A percentile compares a stretch with the other conserved stretches of the same genome.
Conservation (phyloP, 2,113 vertebrate genomes). For the Xenopus borealis region DNA sequence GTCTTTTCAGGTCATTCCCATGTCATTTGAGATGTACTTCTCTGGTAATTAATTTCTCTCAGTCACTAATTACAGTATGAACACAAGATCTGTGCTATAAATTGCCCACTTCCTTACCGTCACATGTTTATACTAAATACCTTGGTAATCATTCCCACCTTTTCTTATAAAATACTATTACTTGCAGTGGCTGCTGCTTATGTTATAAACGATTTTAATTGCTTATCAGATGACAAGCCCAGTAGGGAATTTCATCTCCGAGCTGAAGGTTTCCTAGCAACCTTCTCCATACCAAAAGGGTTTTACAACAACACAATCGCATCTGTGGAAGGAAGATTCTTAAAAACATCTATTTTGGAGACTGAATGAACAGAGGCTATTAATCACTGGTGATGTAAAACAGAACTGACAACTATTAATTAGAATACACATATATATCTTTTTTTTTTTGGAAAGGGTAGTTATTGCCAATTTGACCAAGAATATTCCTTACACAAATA, state of each 20-base stretch:
- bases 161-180: conserved; percentile 37
- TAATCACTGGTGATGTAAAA: conserved; percentile 54
- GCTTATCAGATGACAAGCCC: conserved; percentile 58
- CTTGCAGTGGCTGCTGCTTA: conserved; percentile 48
- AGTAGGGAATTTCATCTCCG: conserved; percentile 64
- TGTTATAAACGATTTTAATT: conserved; percentile 51
- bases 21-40: conserved; percentile 5
- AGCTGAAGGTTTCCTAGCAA: conserved; percentile 81
- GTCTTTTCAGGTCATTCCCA: conserved; percentile 39
- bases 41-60: neutral
- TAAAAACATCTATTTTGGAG: conserved; percentile 60
- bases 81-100: too few species aligned
- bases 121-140: too few species aligned
- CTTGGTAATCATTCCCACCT: too few species aligned
- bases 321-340: conserved; percentile 57
- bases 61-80: neutral
- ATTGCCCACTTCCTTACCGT: too few species aligned
- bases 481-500: too few species aligned
- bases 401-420: conserved; percentile 36
- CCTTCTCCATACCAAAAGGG: conserved; percentile 69
- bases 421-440: too few species aligned
- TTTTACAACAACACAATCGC: conserved; percentile 59
- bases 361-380: conserved; percentile 70
- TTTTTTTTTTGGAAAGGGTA: too few species aligned
- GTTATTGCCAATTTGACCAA: too few species aligned